These are phyloP conservation scores for Trogon melanurus DNA, from an alignment of 2,113 vertebrate species.

Conservation along the genomic window DNA sequence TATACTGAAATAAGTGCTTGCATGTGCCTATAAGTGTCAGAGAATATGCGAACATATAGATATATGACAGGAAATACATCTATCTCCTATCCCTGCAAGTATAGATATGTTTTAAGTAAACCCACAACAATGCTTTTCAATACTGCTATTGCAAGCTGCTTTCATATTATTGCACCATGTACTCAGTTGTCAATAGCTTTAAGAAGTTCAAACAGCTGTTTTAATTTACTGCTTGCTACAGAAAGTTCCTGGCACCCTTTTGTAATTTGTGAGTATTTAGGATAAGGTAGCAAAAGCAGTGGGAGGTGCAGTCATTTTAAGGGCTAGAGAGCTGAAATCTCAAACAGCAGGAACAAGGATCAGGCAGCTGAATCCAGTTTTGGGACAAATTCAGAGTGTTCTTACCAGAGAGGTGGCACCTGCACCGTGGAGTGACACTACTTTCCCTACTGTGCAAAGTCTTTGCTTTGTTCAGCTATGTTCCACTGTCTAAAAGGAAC, in stretches of 20 bases:
- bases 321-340: not conserved
- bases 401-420: not conserved
- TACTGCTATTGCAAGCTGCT: not conserved
- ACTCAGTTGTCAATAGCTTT: not conserved
- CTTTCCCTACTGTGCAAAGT: not conserved
- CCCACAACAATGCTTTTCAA: not conserved
- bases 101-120: not conserved
- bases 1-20: not conserved
- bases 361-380: not conserved
- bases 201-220: not conserved
- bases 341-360: not conserved
- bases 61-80: not conserved
- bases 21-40: not conserved
- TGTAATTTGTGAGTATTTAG: not conserved
- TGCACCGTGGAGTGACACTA: not conserved
- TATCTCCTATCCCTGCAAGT: not conserved
- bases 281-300: not conserved
- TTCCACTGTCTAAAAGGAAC: not conserved
- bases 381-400: not conserved
- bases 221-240: not conserved
- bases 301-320: not conserved
- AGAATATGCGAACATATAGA: not conserved
- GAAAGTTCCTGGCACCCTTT: not conserved
- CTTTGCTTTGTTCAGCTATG: not conserved
- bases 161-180: not conserved